Conservation (phyloP, 2,888 invertebrate genomes). For the Metallyticus violacea region DNA sequence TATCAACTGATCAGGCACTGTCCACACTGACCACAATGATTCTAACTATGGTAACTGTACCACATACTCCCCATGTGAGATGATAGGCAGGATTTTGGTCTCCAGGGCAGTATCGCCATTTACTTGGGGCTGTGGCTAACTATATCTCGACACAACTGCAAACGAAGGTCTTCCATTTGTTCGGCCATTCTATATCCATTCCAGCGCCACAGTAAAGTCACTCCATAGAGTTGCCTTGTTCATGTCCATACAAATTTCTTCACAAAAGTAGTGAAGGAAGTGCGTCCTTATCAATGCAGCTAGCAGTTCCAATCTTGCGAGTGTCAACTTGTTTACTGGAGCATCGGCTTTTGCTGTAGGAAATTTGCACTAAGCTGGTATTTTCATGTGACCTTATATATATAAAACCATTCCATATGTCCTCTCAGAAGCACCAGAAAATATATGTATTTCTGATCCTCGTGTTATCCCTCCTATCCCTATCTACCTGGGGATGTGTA, state of each 20-base stretch:
- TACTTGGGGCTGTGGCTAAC: background rate
- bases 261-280: background rate
- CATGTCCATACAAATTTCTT: background rate
- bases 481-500: background rate
- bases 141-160: background rate
- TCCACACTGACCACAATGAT: background rate
- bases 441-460: background rate
- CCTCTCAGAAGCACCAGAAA: background rate
- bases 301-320: background rate
- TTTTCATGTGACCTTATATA: background rate
- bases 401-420: background rate
- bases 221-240: background rate
- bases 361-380: background rate
- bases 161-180: background rate
- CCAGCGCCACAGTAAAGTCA: background rate
- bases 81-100: background rate
- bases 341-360: background rate
- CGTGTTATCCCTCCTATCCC: too few relatives aligned
- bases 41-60: background rate
- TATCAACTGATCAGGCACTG: background rate
- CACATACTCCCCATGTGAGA: background rate
- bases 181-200: background rate
- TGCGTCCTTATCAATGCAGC: background rate
- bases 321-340: background rate
- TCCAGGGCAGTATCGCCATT: background rate